phyloP scores from a whole-genome alignment of 1,140 invertebrate species.

The Microplitis demolitor region DNA sequence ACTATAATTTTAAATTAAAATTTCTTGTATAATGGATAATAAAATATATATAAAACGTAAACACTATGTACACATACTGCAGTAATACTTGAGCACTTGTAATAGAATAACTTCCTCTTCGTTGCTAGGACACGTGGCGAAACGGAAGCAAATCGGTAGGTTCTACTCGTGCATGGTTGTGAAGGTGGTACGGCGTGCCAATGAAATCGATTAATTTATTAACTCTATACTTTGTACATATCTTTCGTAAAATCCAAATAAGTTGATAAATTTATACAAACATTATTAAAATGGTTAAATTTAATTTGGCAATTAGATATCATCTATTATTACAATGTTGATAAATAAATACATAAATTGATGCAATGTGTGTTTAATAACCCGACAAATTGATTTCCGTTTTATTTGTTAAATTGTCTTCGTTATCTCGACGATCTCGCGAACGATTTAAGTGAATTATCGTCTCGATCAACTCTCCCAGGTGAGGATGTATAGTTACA shows the following conservation, averaged over 20 bases:
- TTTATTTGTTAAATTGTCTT: slow-evolving; percentile 16
- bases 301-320: neutral
- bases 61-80: too few relatives aligned
- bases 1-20: neutral
- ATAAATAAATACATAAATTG: neutral
- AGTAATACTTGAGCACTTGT: neutral
- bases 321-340: neutral
- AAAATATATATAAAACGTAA: too few relatives aligned
- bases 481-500: slow-evolving; percentile 36
- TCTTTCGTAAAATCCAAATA: neutral
- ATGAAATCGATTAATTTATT: slow-evolving; percentile 29
- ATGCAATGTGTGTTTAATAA: neutral
- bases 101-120: slow-evolving; percentile 7
- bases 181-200: slow-evolving; percentile 27
- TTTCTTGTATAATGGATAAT: too few relatives aligned
- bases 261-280: neutral
- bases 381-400: slow-evolving; percentile 18
- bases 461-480: slow-evolving; percentile 44
- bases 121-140: slow-evolving; percentile 29
- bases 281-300: neutral
- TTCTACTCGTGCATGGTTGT: slow-evolving; percentile 11
- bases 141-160: slow-evolving; percentile 23
- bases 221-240: neutral
- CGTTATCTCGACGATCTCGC: slow-evolving; percentile 20
- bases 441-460: slow-evolving; percentile 49